Conservation (phyloP, 2,113 vertebrate species). For the Rhombomys opimus region DNA sequence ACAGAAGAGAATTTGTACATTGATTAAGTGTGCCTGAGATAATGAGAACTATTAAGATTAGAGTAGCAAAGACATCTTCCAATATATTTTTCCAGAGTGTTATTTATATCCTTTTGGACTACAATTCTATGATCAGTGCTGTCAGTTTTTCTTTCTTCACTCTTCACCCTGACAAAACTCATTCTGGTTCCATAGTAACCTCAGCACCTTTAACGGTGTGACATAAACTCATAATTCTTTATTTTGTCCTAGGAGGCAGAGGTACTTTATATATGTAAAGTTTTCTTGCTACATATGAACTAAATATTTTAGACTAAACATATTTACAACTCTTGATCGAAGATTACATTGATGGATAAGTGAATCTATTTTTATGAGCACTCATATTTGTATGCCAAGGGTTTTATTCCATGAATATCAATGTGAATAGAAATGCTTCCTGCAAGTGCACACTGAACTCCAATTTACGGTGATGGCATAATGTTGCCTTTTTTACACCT, state of each 20-base stretch:
- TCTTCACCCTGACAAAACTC: fast-evolving
- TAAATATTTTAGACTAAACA: conserved; percentile 73
- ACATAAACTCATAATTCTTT: conserved; percentile 17
- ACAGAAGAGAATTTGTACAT: neutral
- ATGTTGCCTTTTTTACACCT: neutral
- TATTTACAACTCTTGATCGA: conserved; percentile 71
- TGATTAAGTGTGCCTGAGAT: neutral
- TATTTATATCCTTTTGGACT: neutral
- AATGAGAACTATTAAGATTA: neutral
- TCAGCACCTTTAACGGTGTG: neutral
- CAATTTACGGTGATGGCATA: neutral
- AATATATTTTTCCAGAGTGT: neutral
- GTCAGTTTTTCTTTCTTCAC: neutral
- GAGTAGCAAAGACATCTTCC: neutral
- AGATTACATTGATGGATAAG: conserved; percentile 65
- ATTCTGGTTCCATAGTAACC: neutral
- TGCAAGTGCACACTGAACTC: neutral
- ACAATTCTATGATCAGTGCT: neutral
- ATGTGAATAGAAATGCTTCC: conserved; percentile 4
- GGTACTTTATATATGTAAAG: conserved; percentile 59
- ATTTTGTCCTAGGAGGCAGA: neutral
- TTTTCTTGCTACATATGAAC: neutral
- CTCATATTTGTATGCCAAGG: conserved; percentile 65
- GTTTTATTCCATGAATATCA: conserved; percentile 15
- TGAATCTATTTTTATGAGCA: conserved; percentile 70